These are phyloP conservation scores for Mya arenaria DNA, from an alignment of 1,140 invertebrate species.

Conservation along the genomic window DNA sequence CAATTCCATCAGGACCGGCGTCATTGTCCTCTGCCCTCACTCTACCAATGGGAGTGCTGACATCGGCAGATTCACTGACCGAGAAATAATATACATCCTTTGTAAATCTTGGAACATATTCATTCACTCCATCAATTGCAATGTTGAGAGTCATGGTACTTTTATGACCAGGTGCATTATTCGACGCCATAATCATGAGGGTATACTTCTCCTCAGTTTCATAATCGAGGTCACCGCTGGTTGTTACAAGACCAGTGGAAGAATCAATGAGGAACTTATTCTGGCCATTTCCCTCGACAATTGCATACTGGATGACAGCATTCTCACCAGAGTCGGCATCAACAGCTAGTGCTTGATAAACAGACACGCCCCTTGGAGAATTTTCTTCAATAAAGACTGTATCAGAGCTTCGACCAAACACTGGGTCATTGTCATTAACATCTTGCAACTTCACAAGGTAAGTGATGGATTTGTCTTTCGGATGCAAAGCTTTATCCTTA, in stretches of 20 bases:
- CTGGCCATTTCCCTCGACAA: slow-evolving; percentile 84
- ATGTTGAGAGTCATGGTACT: slow-evolving; percentile 87
- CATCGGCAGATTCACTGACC: slow-evolving; percentile 94
- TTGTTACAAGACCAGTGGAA: slow-evolving; percentile 88
- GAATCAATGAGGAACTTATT: slow-evolving; percentile 90
- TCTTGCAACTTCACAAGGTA: slow-evolving; percentile 83
- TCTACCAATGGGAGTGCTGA: slow-evolving; percentile 92
- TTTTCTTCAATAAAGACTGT: slow-evolving; percentile 81
- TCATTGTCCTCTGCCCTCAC: slow-evolving; percentile 96
- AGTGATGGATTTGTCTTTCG: slow-evolving; percentile 87
- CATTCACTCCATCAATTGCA: slow-evolving; percentile 94
- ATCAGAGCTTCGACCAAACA: slow-evolving; percentile 78
- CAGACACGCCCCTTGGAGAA: slow-evolving; percentile 87
- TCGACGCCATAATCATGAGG: slow-evolving; percentile 91
- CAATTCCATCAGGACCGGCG: slow-evolving; percentile 93
- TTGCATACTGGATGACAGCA: slow-evolving; percentile 72
- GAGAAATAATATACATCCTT: slow-evolving; percentile 96
- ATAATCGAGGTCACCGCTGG: slow-evolving; percentile 91
- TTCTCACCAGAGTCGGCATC: slow-evolving; percentile 73
- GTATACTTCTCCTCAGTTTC: slow-evolving; percentile 91
- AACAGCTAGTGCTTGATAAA: slow-evolving; percentile 83
- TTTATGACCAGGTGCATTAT: slow-evolving; percentile 86
- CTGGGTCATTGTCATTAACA: slow-evolving; percentile 87
- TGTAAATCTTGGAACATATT: slow-evolving; percentile 95
- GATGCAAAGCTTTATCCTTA: slow-evolving; percentile 83